A percentile compares a stretch with the other conserved stretches of the same genome.
These are phyloP conservation scores for Eremophila alpestris DNA, from an alignment of 2,797 vertebrate genomes.

Conservation along the genomic window DNA sequence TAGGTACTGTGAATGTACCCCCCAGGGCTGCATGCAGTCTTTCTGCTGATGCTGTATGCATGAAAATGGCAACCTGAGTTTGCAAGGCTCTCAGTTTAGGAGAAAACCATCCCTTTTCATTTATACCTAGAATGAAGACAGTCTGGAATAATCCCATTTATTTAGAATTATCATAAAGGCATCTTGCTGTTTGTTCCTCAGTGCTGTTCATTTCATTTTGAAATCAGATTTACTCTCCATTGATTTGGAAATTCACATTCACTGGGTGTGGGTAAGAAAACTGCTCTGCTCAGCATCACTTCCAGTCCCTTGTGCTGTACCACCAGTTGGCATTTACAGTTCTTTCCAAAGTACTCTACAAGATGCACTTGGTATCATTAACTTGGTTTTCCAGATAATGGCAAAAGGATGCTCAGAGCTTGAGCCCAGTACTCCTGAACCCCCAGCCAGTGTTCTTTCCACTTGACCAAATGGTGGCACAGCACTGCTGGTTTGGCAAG, in stretches of 20 bases:
- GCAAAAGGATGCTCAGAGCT: not conserved
- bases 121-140: not conserved
- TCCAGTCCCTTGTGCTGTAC: not conserved
- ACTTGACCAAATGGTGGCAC: not conserved
- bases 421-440: not conserved
- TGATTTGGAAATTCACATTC: not conserved
- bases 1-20: not conserved
- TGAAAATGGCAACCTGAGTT: not conserved
- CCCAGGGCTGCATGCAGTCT: not conserved
- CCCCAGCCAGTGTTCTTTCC: not conserved
- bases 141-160: not conserved
- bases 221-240: not conserved
- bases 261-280: not conserved
- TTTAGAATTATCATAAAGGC: not conserved
- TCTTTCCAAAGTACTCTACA: not conserved
- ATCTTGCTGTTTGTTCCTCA: not conserved
- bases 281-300: not conserved
- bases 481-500: not conserved
- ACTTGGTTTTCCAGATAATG: not conserved
- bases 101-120: not conserved
- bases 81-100: not conserved
- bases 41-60: not conserved
- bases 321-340: not conserved
- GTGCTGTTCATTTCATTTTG: not conserved
- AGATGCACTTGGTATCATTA: accelerated